Percentiles rank a stretch among this genome's conserved stretches.
These are phyloP conservation scores for Acleris literana DNA, from an alignment of 2,888 invertebrate genomes.

Conservation along the genomic window DNA sequence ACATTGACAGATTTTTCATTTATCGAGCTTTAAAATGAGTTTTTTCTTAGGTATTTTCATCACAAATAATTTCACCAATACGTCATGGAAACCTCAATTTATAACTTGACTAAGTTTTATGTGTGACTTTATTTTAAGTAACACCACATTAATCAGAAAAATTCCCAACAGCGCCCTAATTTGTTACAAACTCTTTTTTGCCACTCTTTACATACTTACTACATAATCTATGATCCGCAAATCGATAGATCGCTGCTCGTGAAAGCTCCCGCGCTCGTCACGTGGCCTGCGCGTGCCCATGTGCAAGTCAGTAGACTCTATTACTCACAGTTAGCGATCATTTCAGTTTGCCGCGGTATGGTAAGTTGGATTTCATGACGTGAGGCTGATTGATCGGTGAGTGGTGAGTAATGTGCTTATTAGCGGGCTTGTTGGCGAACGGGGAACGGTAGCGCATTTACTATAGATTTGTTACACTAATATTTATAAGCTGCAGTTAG, in stretches of 20 bases:
- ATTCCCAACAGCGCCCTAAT: no score
- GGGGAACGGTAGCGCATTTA: constrained; percentile 25
- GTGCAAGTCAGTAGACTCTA: constrained; percentile 39
- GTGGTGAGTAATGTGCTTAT: constrained; percentile 54
- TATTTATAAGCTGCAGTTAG: not conserved
- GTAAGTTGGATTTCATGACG: constrained; percentile 39
- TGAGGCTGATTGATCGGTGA: constrained; percentile 60
- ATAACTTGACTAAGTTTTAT: no score
- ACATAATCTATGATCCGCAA: constrained; percentile 46
- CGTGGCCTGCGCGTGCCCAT: constrained; percentile 60
- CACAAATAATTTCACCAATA: no score
- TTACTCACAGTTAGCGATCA: not conserved
- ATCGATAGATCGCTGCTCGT: constrained; percentile 41
- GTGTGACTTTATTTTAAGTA: no score
- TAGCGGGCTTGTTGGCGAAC: constrained; percentile 47
- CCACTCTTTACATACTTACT: constrained; percentile 5
- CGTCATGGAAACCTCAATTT: no score
- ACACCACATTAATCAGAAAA: no score
- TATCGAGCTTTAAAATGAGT: no score
- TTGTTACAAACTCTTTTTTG: no score
- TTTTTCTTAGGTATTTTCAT: no score
- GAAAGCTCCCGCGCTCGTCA: constrained; percentile 50
- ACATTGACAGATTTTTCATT: no score
- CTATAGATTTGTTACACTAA: constrained; percentile 15
- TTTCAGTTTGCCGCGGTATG: not conserved